phyloP scores from a whole-genome alignment of 2,888 invertebrate genomes.

The Himalopsyche anomala region DNA sequence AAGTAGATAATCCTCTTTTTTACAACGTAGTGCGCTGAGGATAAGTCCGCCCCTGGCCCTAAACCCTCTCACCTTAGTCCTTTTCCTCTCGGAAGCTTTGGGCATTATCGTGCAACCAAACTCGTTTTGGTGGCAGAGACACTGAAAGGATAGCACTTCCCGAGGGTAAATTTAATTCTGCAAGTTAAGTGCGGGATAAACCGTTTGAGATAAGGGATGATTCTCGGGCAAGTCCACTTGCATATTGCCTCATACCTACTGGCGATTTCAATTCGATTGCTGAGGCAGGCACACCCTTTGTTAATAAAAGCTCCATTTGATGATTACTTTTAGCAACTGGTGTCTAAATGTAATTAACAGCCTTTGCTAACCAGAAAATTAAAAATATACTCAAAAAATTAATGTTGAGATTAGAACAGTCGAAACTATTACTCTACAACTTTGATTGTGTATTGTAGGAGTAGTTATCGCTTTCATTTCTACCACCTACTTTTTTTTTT shows the following conservation, averaged over 20 bases:
- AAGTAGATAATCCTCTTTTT: too few species aligned
- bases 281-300: background rate
- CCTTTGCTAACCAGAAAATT: background rate
- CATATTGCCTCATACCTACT: slow-evolving; percentile 9
- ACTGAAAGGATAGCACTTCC: slow-evolving; percentile 40
- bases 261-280: slow-evolving; percentile 22
- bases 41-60: background rate
- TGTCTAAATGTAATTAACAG: background rate
- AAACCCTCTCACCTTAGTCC: background rate
- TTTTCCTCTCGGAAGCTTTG: slow-evolving; percentile 8
- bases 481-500: too few species aligned
- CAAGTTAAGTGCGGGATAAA: slow-evolving; percentile 43
- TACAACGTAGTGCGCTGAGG: background rate
- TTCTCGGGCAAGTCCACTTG: slow-evolving; percentile 25
- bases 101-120: slow-evolving; percentile 25
- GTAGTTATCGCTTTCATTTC: too few species aligned
- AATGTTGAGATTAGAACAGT: too few species aligned
- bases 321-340: background rate
- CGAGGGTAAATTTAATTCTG: slow-evolving; percentile 38
- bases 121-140: slow-evolving; percentile 31
- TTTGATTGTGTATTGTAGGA: too few species aligned
- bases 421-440: too few species aligned
- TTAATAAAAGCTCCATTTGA: background rate
- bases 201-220: slow-evolving; percentile 43
- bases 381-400: too few species aligned